phyloP scores from a whole-genome alignment of 1,140 invertebrate genomes.

The Vanessa atalanta region DNA sequence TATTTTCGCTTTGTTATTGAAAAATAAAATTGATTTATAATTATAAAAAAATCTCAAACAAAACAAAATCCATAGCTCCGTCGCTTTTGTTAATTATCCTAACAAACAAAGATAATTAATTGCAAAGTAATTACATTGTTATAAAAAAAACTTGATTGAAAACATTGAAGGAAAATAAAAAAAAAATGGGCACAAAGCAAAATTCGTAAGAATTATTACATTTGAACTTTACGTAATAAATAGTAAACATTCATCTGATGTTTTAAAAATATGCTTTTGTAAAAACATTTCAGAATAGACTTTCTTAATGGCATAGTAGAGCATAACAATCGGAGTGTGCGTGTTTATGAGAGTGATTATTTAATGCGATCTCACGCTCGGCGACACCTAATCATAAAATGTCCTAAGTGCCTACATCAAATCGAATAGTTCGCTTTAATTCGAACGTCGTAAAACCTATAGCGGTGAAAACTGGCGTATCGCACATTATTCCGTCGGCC shows the following conservation, averaged over 20 bases:
- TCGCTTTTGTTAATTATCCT: constrained; percentile 3
- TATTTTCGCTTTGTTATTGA: too few relatives aligned
- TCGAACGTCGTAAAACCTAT: constrained; percentile 58
- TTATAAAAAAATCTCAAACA: not conserved
- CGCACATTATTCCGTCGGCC: constrained; percentile 67
- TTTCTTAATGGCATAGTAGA: constrained; percentile 26
- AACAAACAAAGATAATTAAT: not conserved
- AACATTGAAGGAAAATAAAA: not conserved
- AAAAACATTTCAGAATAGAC: constrained; percentile 23
- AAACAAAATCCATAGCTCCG: not conserved
- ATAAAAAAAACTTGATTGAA: not conserved
- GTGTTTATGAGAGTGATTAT: constrained; percentile 75
- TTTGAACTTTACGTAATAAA: not conserved
- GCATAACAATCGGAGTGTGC: constrained; percentile 50
- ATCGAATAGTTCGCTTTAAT: constrained; percentile 62
- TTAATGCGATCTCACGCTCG: constrained; percentile 72
- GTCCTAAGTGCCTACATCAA: constrained; percentile 58
- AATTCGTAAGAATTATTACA: not conserved
- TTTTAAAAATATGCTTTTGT: constrained; percentile 10
- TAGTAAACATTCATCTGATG: not conserved
- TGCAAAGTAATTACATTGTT: not conserved
- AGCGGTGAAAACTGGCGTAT: constrained; percentile 67
- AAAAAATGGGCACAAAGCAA: not conserved
- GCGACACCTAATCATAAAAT: constrained; percentile 45
- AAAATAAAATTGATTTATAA: not conserved